phyloP scores from a whole-genome alignment of 2,888 invertebrate species.

The Myopa testacea region DNA sequence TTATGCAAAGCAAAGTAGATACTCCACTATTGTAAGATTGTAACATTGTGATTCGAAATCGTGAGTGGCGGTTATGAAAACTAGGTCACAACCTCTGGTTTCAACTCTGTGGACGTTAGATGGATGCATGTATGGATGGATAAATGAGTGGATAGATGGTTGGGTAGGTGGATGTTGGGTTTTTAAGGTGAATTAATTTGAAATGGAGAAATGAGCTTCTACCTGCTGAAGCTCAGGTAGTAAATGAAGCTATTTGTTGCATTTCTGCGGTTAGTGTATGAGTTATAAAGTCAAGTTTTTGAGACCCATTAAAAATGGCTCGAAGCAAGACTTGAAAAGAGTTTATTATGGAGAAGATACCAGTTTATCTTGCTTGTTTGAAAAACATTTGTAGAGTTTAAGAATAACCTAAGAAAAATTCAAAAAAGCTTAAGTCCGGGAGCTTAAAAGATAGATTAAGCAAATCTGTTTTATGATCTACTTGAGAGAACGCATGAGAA shows the following conservation, averaged over 20 bases:
- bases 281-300: neutral
- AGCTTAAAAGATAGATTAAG: too few relatives aligned
- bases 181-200: slow-evolving; percentile 24
- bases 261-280: neutral
- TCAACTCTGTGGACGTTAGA: slow-evolving; percentile 15
- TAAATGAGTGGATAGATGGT: neutral
- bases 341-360: neutral
- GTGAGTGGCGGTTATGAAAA: slow-evolving; percentile 4
- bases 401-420: too few relatives aligned
- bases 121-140: neutral
- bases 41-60: neutral
- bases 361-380: too few relatives aligned
- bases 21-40: neutral
- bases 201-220: slow-evolving; percentile 15
- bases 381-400: too few relatives aligned
- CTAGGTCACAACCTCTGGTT: slow-evolving; percentile 31
- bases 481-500: too few relatives aligned
- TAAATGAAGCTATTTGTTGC: slow-evolving; percentile 23
- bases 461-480: too few relatives aligned
- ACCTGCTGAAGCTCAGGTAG: neutral
- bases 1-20: neutral
- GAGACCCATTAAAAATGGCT: neutral
- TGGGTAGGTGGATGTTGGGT: neutral
- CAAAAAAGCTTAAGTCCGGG: too few relatives aligned
- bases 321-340: neutral